Evolutionary conservation across 2,888 invertebrate genomes (phyloP), one percentile per base, ranked within the genome.

Genomic region (Formica aserva): DNA sequence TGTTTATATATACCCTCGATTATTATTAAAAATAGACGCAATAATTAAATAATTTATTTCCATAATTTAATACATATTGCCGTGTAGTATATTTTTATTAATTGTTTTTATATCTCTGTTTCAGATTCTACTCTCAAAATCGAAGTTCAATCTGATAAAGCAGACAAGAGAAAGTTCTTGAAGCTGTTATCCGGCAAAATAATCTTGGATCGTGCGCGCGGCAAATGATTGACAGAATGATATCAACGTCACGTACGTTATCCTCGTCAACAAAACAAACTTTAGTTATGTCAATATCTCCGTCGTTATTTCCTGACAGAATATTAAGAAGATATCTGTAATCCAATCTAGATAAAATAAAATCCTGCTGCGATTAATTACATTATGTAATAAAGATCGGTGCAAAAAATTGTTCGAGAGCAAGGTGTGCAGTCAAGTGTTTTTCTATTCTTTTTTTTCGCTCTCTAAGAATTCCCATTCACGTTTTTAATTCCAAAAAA

Each of bases 221-320:
- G 83, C 82, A 55, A 72, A 66, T 55, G 35, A 57, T 78, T 62
- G 86, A 55, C 85, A 87, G 85, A 84, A 88, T 88, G 88, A 88
- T 83, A 84, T 78, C 83, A 41, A 41, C 18, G 67, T 72, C 74
- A 60, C 57, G 45, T 60, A 55, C n/a, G 55, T 71, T 62, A 66
- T 66, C 82, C 55, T 35, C 84, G 41, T 84, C 80, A 65, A 72
- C 71, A 65, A 78, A 82, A 35, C 72, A 55, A 69, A 57, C 76
- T 32, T 32, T 38, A 57, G 52, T 52, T 35, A 48, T 38, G 2
- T 32, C 26, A 5, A 52, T 48, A 9, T 57, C 63, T 41, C 4
- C 71, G 22, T 18, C 60, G 9, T 22, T 55, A 38, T 57, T 83
- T 22, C 35, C 38, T 29, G 52, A 52, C 13, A 32, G 65, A 67